phyloP scores from a whole-genome alignment of 1,140 invertebrate species.

The Aethina tumida region DNA sequence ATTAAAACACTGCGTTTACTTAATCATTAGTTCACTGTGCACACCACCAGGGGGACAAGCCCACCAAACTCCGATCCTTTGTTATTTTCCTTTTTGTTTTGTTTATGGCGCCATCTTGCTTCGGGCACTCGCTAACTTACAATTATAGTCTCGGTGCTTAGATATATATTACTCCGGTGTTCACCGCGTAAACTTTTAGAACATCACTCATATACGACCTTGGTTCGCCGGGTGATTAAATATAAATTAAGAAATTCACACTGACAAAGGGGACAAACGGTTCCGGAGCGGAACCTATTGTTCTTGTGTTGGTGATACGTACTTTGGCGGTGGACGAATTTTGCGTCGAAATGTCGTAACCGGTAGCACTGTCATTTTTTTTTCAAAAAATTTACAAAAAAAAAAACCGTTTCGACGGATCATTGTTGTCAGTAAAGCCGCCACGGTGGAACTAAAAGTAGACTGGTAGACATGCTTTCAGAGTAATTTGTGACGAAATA shows the following conservation, averaged over 20 bases:
- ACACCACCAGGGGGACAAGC: conserved; percentile 23
- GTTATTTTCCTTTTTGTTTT: conserved; percentile 20
- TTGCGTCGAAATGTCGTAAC: too few species aligned
- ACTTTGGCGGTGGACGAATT: too few species aligned
- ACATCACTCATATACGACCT: conserved; percentile 1
- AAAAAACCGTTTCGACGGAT: conserved; percentile 3
- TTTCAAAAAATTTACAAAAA: too few species aligned
- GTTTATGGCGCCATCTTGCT: conserved; percentile 33
- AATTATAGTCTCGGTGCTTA: conserved; percentile 30
- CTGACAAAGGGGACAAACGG: too few species aligned
- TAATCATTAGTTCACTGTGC: conserved; percentile 28
- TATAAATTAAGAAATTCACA: conserved; percentile 17
- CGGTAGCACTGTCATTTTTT: not conserved
- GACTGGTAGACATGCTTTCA: conserved; percentile 34
- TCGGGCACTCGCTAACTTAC: conserved; percentile 23
- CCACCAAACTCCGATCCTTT: conserved; percentile 7
- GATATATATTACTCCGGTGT: conserved; percentile 28
- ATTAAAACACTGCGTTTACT: conserved; percentile 30
- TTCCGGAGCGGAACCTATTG: too few species aligned
- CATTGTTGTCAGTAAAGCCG: conserved; percentile 27
- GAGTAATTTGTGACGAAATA: conserved; percentile 39
- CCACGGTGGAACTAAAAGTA: conserved; percentile 33
- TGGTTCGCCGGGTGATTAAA: conserved; percentile 15
- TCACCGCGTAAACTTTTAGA: conserved; percentile 8
- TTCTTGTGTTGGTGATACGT: too few species aligned